Conservation (phyloP, 2,888 invertebrate species). For the Ophonus ardosiacus region DNA sequence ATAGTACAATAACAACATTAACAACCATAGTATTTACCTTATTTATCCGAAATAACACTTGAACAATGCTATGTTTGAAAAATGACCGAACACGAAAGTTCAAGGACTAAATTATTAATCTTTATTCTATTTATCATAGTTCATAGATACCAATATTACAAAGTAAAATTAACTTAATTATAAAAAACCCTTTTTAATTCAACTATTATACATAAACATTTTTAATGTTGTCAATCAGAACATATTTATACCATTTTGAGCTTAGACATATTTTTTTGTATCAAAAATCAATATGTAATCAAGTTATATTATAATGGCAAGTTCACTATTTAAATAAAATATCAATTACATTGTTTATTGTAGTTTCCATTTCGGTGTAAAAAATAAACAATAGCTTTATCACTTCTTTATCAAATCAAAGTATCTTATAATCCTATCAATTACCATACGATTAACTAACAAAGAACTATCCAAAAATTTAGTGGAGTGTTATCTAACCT, state of each 20-base stretch:
- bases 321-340: neutral
- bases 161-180: too few species aligned
- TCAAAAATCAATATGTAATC: neutral
- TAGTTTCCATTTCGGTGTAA: neutral
- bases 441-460: slow-evolving; percentile 18
- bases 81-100: slow-evolving; percentile 31
- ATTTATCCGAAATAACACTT: slow-evolving; percentile 3
- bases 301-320: neutral
- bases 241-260: too few species aligned
- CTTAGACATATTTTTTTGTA: too few species aligned
- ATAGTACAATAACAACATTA: too few species aligned
- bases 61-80: slow-evolving; percentile 7
- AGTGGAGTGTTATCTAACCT: slow-evolving; percentile 16
- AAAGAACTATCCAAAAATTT: neutral
- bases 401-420: neutral
- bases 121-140: neutral
- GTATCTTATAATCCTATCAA: slow-evolving; percentile 7
- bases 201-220: too few species aligned
- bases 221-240: too few species aligned
- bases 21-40: neutral
- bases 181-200: too few species aligned
- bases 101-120: slow-evolving; percentile 14
- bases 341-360: neutral
- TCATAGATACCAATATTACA: too few species aligned
- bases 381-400: neutral